Evolutionary conservation across 2,888 invertebrate genomes (phyloP).

Genomic region (Athalia rosae): DNA sequence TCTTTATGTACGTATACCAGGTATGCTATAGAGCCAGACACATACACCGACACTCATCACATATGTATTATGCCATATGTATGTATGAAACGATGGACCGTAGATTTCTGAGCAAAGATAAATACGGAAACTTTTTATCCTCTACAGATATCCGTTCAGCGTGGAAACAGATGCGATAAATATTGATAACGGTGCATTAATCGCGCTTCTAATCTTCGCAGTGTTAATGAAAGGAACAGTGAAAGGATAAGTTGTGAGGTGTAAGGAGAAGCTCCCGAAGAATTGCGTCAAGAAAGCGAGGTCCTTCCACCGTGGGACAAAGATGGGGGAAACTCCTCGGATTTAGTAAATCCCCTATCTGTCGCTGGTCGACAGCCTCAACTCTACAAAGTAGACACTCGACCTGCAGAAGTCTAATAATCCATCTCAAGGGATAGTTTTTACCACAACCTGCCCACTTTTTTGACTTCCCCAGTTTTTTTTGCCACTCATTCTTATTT

Average conservation of each 20-base stretch:
- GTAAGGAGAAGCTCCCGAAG: neutral
- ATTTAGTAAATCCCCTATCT: slow-evolving; percentile 15
- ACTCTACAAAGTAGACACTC: neutral
- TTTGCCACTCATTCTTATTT: neutral
- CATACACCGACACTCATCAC: neutral
- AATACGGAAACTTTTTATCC: slow-evolving; percentile 19
- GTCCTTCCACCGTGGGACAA: neutral
- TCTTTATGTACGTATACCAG: neutral
- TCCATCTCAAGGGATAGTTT: neutral
- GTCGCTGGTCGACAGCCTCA: neutral
- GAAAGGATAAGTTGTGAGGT: slow-evolving; percentile 16
- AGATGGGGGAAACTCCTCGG: slow-evolving; percentile 2
- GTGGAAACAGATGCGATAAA: neutral
- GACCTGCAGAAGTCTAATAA: neutral
- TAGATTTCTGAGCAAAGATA: neutral
- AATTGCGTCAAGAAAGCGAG: neutral
- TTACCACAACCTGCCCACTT: neutral
- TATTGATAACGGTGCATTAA: slow-evolving; percentile 14
- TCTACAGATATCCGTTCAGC: neutral
- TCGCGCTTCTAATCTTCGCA: slow-evolving; percentile 2
- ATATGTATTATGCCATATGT: neutral
- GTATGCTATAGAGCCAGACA: neutral
- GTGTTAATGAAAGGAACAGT: slow-evolving; percentile 18
- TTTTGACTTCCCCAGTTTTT: neutral
- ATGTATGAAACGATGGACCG: neutral